These are phyloP conservation scores for Crocallis elinguaria DNA, from an alignment of 2,888 invertebrate species.

Conservation along the genomic window DNA sequence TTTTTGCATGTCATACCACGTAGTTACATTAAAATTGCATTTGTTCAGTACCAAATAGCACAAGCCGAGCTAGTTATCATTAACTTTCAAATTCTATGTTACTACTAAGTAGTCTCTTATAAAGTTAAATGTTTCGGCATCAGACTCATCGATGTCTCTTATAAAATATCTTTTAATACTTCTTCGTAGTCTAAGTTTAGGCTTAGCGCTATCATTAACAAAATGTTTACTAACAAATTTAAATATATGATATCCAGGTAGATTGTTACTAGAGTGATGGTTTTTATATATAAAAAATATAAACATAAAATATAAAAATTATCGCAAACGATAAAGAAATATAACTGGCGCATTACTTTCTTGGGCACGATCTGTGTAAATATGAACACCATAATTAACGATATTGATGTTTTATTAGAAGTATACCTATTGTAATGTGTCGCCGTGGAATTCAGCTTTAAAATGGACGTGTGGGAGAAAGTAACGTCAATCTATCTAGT, in stretches of 20 bases:
- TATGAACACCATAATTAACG: slow-evolving; percentile 57
- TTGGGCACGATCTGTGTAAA: slow-evolving; percentile 46
- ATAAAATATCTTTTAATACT: slow-evolving; percentile 68
- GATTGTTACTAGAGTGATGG: slow-evolving; percentile 84
- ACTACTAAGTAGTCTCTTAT: slow-evolving; percentile 51
- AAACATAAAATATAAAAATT: slow-evolving; percentile 57
- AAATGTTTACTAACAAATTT: slow-evolving; percentile 76
- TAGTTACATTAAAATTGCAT: slow-evolving; percentile 79
- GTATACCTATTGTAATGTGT: slow-evolving; percentile 30
- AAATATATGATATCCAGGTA: slow-evolving; percentile 79
- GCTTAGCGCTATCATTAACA: slow-evolving; percentile 78
- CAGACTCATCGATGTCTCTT: slow-evolving; percentile 48
- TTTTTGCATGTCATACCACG: slow-evolving; percentile 54
- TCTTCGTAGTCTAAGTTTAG: slow-evolving; percentile 78
- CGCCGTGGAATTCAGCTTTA: slow-evolving; percentile 60
- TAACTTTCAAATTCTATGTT: slow-evolving; percentile 61
- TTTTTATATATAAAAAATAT: slow-evolving; percentile 74
- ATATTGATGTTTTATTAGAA: slow-evolving; percentile 27
- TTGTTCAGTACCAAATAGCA: slow-evolving; percentile 81
- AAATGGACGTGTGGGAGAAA: slow-evolving; percentile 56
- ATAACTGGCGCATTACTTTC: slow-evolving; percentile 54
- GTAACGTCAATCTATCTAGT: slow-evolving; percentile 55
- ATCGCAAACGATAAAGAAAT: slow-evolving; percentile 61
- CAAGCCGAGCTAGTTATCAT: slow-evolving; percentile 72
- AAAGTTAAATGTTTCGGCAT: slow-evolving; percentile 42